A percentile compares a stretch with the other conserved stretches of the same genome.
Conservation (phyloP, 2,113 vertebrate genomes). For the Takifugu bimaculatus region DNA sequence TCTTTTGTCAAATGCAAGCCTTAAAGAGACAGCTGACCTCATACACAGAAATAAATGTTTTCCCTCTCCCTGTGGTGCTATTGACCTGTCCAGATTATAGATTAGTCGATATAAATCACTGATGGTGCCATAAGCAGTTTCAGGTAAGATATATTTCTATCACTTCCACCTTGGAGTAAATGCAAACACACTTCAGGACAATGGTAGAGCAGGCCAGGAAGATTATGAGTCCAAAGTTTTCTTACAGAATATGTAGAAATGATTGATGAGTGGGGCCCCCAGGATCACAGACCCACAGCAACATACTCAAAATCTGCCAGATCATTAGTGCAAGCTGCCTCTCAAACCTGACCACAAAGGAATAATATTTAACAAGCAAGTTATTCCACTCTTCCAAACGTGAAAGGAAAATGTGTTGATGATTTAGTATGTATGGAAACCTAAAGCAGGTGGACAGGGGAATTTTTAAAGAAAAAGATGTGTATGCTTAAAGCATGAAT, state of each 20-base stretch:
- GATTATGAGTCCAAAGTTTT: conserved; percentile 59
- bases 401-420: conserved; percentile 38
- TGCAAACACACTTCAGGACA: conserved; percentile 19
- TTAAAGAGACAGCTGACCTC: background rate
- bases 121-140: too few species aligned
- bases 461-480: background rate
- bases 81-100: too few species aligned
- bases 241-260: conserved; percentile 53
- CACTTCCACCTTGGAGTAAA: conserved; percentile 39
- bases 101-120: too few species aligned
- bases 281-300: conserved; percentile 46
- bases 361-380: conserved; percentile 50
- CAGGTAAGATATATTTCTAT: too few species aligned
- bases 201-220: conserved; percentile 19
- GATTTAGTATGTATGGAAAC: too few species aligned
- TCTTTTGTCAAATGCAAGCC: conserved; percentile 17
- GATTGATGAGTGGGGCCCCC: conserved; percentile 65
- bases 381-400: conserved; percentile 45
- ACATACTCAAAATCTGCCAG: conserved; percentile 36
- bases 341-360: conserved; percentile 53
- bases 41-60: too few species aligned
- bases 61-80: too few species aligned
- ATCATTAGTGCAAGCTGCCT: conserved; percentile 36
- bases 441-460: background rate
- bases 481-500: too few species aligned